Base-by-base conservation (phyloP, 1,140 invertebrate genomes). In the Euwallacea fornicatus region DNA sequence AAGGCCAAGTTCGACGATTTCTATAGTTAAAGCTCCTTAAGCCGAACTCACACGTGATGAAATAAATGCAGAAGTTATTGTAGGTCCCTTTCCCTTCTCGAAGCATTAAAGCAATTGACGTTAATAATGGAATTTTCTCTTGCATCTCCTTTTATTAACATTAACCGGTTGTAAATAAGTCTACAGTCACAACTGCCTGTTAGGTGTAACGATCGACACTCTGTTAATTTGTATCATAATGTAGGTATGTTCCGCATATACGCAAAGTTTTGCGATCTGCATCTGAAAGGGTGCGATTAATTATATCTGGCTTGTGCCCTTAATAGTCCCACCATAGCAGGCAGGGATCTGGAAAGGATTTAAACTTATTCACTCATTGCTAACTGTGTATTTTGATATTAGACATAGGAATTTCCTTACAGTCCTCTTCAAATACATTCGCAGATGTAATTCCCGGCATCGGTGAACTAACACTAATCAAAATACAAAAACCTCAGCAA, bases 401-500 rank as follows among this genome's bases (percentile, higher is more conserved):
- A 33, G 21, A 33, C 4, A 33, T 33, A 33, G 21, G 1, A 33
- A 33, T 33, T 33, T 33, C 21, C 21, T 33, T 33, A 33, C 21
- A 33, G 21, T 4, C 21, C 21, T 33, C 21, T 33, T 33, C 4
- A 33, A 33, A 1, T 33, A 33, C 21, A 33, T 33, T 33, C 21
- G 21, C 21, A 33, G 21, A 33, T 33, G 21, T 33, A 33, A 33
- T 33, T 33, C 21, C 21, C 21, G 4, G 21, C 21, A 33, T 33
- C 21, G 4, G 21, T 33, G 21, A 33, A 33, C 43, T 60, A 10
- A 41, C 13, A 60, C 56, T 61, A 68, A 68, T 59, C 66, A 68
- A 68, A 71, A 42, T 58, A 65, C 69, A 71, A 71, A 71, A 65
- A 63, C 61, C 61, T n/a, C 33, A 44, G 55, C 61, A 64, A 71